Evolutionary conservation across 2,888 invertebrate species (phyloP).

Genomic region (Liopterus haemorrhoidalis): DNA sequence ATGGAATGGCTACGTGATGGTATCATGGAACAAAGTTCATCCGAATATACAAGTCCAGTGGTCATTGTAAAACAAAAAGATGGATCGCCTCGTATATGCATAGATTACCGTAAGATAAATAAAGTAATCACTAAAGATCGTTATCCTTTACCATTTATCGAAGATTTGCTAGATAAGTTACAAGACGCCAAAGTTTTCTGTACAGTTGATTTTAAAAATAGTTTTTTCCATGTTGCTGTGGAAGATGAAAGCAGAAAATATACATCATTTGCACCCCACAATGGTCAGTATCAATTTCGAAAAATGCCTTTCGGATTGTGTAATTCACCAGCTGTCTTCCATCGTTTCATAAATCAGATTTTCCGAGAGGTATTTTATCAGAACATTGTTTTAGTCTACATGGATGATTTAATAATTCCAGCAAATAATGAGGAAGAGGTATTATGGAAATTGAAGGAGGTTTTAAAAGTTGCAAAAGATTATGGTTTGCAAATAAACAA

Average conservation of each 20-base stretch:
- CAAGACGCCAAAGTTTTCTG: conserved; percentile 23
- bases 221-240: conserved; percentile 34
- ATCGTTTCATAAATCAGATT: conserved; percentile 31
- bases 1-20: conserved; percentile 27
- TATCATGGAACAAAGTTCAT: conserved; percentile 26
- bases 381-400: conserved; percentile 21
- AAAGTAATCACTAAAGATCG: conserved; percentile 27
- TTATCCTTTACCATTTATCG: conserved; percentile 31
- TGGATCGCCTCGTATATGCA: conserved; percentile 27
- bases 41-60: conserved; percentile 31
- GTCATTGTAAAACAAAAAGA: conserved; percentile 30
- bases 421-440: conserved; percentile 22
- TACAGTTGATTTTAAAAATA: conserved; percentile 30
- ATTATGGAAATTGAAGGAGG: conserved; percentile 26
- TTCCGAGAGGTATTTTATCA: conserved; percentile 30
- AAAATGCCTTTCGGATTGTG: conserved; percentile 33
- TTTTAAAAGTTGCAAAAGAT: too few relatives aligned
- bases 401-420: conserved; percentile 29
- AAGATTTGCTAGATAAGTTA: conserved; percentile 29
- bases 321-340: conserved; percentile 33
- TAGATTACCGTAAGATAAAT: conserved; percentile 31
- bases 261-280: conserved; percentile 33
- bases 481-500: too few relatives aligned
- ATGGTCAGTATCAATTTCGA: conserved; percentile 31
- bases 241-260: conserved; percentile 30